Evolutionary conservation across 53 echinoderm and acorn worm genomes (phyloP), one percentile per base, ranked within the genome.

Genomic region (Crossaster papposus): DNA sequence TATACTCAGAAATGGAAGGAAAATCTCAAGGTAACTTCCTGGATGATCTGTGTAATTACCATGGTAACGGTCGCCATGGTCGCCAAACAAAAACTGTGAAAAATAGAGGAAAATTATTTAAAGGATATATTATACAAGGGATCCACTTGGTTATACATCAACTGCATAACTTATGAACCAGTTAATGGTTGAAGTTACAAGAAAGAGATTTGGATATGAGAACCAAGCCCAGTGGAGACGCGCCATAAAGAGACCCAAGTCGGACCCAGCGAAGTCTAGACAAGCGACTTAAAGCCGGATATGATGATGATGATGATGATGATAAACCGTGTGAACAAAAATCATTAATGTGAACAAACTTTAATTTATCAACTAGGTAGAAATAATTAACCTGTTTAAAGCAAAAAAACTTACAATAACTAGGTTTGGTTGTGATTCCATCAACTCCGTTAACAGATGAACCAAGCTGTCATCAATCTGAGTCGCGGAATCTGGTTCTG

Each of bases 51-150:
- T 85, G 71, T 71, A 51, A 28, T 95, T 88, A 13, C 95, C 95
- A 81, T 95, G 95, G 88, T 95, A 95, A 78, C 92, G 93, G 28
- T 95, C 93, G 14, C 95, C 95, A 88, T 93, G 95, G 52, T 95
- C 95, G 64, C 95, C 95, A 87, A 95, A 95, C 38, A 95, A 68
- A 37, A 95, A 92, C 95, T 95, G 81, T 13, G 83, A 51, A 54
- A 14, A 55, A 78, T 35, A 35, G 20, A 68, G 28, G 22, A 68
- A 68, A 1, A 10, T 68, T 68, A 28, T 28, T 20, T 44, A 44
- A 44, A 44, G 44, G 9, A 44, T 44, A 38, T 38, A 44, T 44
- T 1, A 44, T 44, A 44, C 44, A 44, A 44, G 44, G 44, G 5
- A 4, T 44, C 5, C 5, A 44, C 2, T 44, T 44, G 44, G 0